Evolutionary conservation across 2,113 vertebrate genomes (phyloP).

Genomic region (Neofelis nebulosa): DNA sequence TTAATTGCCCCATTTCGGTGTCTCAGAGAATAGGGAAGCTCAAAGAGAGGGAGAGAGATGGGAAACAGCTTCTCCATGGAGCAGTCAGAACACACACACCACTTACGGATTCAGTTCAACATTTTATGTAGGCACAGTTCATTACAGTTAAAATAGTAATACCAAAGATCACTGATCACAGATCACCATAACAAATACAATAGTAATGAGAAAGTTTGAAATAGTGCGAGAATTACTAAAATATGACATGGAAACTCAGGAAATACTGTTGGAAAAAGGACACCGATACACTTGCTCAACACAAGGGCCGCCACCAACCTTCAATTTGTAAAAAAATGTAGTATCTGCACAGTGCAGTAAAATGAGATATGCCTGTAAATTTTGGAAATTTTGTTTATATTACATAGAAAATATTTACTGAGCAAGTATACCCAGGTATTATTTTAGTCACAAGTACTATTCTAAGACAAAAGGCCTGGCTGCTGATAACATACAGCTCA

Average conservation of each 20-base stretch:
- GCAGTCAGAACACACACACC: not conserved
- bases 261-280: not conserved
- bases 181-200: not conserved
- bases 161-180: not conserved
- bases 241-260: not conserved
- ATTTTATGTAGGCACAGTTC: not conserved
- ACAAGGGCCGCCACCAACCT: not conserved
- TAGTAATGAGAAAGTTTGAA: not conserved
- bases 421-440: not conserved
- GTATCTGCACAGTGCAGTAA: not conserved
- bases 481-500: not conserved
- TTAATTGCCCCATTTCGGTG: not conserved
- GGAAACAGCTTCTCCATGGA: not conserved
- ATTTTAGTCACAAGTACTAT: not conserved
- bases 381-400: conserved; percentile 2
- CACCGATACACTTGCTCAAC: not conserved
- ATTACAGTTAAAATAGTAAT: not conserved
- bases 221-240: not conserved
- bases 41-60: not conserved
- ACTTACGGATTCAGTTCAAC: not conserved
- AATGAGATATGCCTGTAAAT: not conserved
- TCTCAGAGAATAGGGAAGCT: not conserved
- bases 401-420: not conserved
- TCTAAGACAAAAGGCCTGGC: not conserved
- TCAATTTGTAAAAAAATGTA: not conserved